Percentiles rank a stretch among this genome's conserved stretches.
Evolutionary conservation across 1,140 invertebrate genomes (phyloP).

Genomic region (Hyles euphorbiae): DNA sequence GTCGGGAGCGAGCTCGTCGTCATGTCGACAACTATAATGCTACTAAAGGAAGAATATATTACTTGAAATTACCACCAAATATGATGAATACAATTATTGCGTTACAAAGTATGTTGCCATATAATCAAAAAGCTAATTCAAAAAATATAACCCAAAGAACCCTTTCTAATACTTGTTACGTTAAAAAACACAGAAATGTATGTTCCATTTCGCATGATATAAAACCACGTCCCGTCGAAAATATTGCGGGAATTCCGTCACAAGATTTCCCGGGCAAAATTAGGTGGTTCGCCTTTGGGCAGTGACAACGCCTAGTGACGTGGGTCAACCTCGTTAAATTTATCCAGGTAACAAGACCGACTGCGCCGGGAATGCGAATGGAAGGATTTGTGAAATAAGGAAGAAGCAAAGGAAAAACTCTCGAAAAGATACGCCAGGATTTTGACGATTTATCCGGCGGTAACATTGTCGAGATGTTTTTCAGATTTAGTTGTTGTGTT

Average conservation of each 20-base stretch:
- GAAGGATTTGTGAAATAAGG: conserved; percentile 13
- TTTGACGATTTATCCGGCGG: conserved; percentile 13
- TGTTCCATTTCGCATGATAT: conserved; percentile 4
- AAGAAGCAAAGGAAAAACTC: conserved; percentile 11
- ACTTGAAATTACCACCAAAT: no score
- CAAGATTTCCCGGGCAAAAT: conserved; percentile 23
- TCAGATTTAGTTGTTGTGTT: no score
- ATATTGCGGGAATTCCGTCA: conserved; percentile 15
- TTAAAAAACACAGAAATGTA: no score
- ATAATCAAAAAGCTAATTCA: no score
- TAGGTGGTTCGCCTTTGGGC: conserved; percentile 16
- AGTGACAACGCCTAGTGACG: conserved; percentile 24
- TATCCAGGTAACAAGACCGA: conserved; percentile 15
- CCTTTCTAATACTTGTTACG: no score
- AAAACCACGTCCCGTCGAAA: conserved; percentile 12
- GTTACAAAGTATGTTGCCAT: no score
- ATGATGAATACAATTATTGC: no score
- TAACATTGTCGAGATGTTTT: not conserved
- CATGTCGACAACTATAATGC: no score
- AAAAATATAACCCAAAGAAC: no score
- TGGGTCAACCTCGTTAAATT: conserved; percentile 31
- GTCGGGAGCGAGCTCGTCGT: no score
- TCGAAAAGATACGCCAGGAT: conserved; percentile 13
- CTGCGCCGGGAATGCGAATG: conserved; percentile 7
- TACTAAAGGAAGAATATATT: no score